Base-by-base conservation (phyloP, 2,113 vertebrate genomes). In the Sakesphorus luctuosus region DNA sequence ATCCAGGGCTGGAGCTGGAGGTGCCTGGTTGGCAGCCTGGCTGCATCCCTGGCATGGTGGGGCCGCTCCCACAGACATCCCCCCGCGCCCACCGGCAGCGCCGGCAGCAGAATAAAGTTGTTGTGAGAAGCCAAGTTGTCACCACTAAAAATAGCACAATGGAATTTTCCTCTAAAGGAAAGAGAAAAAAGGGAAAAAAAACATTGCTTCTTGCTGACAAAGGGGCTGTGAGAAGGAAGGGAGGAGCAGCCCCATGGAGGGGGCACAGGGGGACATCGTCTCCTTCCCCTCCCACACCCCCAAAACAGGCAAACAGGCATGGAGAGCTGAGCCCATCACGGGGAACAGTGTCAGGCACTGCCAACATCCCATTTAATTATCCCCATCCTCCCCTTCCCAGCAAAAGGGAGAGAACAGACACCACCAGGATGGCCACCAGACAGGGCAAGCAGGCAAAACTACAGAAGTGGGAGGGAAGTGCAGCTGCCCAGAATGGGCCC, bases 81-180 rank as follows among this genome's bases (percentile, higher is more conserved):
- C 90, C 90, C 44, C 28, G 13, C 5, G 55, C 87, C 93, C n/a
- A 26, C 78, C 44, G 14, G 92, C 79, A 29, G 62, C 94, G 81
- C 90, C 86, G 40, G 92, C 63, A 96, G 89, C 55, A 63, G 94
- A 97, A 96, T 56, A 38, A 94, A 97, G 96, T 93, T 96, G 73
- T 84, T 94, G 84, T 10, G 4, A 97, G 82, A 95, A 96, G 88
- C 97, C 84, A 96, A 93, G 96, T 96, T 96, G 90, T 93, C 96
- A 90, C 88, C 68, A 89, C 97, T 97, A 98, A 97, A 97, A 97
- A 98, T 96, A 98, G 89, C 90, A 94, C 94, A 97, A 95, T 95
- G 95, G 96, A 97, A 97, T 97, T 97, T 97, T 98, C 93, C 94
- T 97, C 88, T 74, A 89, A 94, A 96, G 50, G 50, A 40, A 69